These are phyloP conservation scores for Collichthys lucidus DNA, from an alignment of 2,113 vertebrate species.

Conservation along the genomic window DNA sequence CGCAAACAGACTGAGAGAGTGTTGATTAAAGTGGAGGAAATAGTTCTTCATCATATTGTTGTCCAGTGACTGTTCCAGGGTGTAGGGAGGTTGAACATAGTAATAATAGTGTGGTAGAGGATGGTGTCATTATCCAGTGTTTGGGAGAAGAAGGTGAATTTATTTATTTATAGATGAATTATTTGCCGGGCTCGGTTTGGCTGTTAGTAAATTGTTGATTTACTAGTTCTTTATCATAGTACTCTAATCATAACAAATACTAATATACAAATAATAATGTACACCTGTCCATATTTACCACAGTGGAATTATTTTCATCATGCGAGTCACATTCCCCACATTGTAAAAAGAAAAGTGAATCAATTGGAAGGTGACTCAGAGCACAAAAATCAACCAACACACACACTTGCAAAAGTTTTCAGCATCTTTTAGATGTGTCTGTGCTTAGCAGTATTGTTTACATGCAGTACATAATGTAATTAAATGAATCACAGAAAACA, in stretches of 20 bases:
- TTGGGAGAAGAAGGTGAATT: too few relatives aligned
- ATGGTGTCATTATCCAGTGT: neutral
- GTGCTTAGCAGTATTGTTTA: neutral
- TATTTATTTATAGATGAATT: too few relatives aligned
- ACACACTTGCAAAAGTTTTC: neutral
- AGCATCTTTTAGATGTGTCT: slow-evolving; percentile 1
- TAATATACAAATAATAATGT: too few relatives aligned
- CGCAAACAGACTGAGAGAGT: neutral
- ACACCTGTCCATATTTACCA: too few relatives aligned
- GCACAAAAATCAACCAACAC: neutral
- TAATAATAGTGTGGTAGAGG: neutral
- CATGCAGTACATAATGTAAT: slow-evolving; percentile 18
- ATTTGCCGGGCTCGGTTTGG: too few relatives aligned
- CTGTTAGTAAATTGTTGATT: too few relatives aligned
- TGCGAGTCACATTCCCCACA: neutral
- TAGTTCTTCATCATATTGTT: slow-evolving; percentile 23
- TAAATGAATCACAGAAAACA: slow-evolving; percentile 42
- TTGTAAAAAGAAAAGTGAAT: neutral
- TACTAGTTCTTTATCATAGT: too few relatives aligned
- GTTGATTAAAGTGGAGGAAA: neutral
- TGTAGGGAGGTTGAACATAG: neutral
- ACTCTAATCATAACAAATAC: too few relatives aligned
- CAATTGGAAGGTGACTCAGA: neutral
- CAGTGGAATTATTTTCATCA: neutral
- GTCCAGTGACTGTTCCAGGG: slow-evolving; percentile 3